Conservation (phyloP, 1,140 invertebrate species). For the Psilanteris sp. region DNA sequence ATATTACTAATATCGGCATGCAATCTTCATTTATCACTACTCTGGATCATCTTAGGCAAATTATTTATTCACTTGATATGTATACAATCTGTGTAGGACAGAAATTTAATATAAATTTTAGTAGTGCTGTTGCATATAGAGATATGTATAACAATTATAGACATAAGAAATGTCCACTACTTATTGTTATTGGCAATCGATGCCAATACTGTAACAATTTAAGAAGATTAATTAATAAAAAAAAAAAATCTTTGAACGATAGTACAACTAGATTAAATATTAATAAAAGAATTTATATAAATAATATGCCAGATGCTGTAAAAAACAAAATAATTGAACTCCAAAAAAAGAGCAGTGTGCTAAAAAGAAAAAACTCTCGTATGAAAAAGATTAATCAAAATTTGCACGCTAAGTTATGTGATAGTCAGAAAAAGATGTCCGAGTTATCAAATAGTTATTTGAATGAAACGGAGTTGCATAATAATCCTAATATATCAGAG, state of each 20-base stretch:
- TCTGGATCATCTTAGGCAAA: no score
- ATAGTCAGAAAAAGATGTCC: neutral
- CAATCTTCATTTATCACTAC: no score
- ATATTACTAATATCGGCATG: neutral
- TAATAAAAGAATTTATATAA: slow-evolving; percentile 1
- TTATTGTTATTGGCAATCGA: slow-evolving; percentile 1
- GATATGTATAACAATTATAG: slow-evolving; percentile 17
- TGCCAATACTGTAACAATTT: slow-evolving; percentile 24
- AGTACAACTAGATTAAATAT: neutral
- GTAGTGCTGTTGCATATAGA: slow-evolving; percentile 1
- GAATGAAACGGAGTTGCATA: neutral
- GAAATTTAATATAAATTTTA: slow-evolving; percentile 1
- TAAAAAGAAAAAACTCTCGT: neutral
- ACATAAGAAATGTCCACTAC: slow-evolving; percentile 15
- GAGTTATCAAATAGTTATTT: neutral
- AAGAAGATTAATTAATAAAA: neutral
- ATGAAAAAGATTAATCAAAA: slow-evolving; percentile 3
- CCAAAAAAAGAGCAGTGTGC: no score
- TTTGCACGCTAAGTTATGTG: neutral
- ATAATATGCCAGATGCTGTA: neutral
- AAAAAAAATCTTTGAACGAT: neutral
- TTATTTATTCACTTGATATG: no score
- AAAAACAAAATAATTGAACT: neutral
- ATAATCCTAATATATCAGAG: neutral
- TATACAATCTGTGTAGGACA: slow-evolving; percentile 16